Evolutionary conservation across 1,140 invertebrate species (phyloP), one percentile per base, ranked within the genome.

Genomic region (Ips typographus): DNA sequence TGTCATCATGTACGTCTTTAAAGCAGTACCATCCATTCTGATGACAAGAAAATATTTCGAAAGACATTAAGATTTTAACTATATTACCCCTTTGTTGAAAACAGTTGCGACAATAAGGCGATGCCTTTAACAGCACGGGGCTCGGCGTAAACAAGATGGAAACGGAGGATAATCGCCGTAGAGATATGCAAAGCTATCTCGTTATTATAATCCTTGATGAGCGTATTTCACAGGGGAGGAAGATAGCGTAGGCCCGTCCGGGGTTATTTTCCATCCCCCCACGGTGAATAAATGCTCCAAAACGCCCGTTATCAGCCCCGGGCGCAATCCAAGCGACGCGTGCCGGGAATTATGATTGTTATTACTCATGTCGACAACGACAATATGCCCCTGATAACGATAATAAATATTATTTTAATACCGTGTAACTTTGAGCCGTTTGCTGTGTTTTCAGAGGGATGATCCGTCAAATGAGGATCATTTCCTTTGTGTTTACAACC

Each of bases 181-280:
- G 72, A 74, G 77, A 77, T 78, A 78, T 77, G 77, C 76, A 77
- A 78, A 77, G 71, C 75, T 74, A 73, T 71, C 73, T 75, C 75
- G 76, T 78, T 78, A 77, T 77, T 77, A 77, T 77, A 78, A 78
- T 77, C 77, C 76, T 74, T 77, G 77, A 77, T 75, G 73, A 73
- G 69, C 72, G 74, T 76, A 76, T 74, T 74, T 77, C 74, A 77
- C 74, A 62, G 58, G 61, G 61, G 53, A 52, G 44, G 49, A 41
- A 69, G 66, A 72, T 63, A 69, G 53, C 65, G 66, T 65, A 60
- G 52, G 60, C 51, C 68, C 22, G 22, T 22, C 22, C 22, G 22
- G 65, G 56, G 55, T 59, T 39, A 39, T 56, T 59, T 68, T 59
- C 57, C 56, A 55, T 72, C 66, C 55, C 66, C 51, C 40, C 40